These are phyloP conservation scores for Tethea ocularis DNA, from an alignment of 2,888 invertebrate genomes.

Conservation along the genomic window DNA sequence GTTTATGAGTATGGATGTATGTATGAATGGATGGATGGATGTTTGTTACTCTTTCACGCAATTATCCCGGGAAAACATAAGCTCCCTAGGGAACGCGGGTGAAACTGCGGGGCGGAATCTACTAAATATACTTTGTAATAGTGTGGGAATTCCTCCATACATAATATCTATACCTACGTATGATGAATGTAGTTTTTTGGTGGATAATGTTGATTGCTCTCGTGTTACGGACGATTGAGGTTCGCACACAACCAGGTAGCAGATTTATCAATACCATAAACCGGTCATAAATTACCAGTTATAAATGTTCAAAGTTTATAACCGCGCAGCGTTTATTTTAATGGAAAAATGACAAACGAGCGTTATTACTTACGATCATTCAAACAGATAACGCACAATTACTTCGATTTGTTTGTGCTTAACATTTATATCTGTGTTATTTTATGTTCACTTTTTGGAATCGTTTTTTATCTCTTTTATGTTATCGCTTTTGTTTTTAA, in stretches of 20 bases:
- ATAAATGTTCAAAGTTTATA: constrained; percentile 48
- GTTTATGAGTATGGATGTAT: no score
- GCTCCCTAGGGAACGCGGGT: no score
- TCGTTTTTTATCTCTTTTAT: not conserved
- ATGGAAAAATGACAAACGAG: constrained; percentile 50
- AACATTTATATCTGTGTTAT: not conserved
- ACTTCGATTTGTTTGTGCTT: constrained; percentile 7
- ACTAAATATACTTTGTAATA: no score
- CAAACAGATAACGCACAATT: constrained; percentile 12
- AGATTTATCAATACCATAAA: constrained; percentile 39
- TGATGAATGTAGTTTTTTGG: not conserved
- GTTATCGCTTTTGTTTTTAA: no score
- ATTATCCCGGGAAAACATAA: no score
- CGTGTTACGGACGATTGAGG: not conserved
- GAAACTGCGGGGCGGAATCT: no score
- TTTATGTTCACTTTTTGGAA: not conserved
- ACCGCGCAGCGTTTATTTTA: constrained; percentile 46
- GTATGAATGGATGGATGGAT: no score
- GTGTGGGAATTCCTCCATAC: not conserved
- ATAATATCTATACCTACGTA: not conserved
- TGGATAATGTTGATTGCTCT: constrained; percentile 12
- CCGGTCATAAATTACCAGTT: constrained; percentile 35
- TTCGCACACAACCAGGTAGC: constrained; percentile 17
- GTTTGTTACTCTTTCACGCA: no score
- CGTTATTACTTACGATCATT: constrained; percentile 40